Base-by-base conservation (phyloP, 2,797 vertebrate species). In the Tokudaia muenninki region DNA sequence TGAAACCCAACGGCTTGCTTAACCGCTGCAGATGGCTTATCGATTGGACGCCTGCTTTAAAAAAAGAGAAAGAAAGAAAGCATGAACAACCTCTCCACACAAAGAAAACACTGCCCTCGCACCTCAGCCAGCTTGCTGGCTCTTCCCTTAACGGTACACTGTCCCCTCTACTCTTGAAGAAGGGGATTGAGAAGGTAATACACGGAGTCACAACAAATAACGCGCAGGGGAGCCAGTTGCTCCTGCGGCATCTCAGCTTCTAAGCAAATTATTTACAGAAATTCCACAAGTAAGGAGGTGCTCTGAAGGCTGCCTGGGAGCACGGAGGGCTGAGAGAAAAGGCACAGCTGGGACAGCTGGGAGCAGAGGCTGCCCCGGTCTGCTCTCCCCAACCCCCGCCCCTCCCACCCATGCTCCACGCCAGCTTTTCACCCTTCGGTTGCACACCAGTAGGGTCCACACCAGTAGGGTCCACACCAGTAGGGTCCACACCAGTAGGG, bases 321-420 rank as follows among this genome's bases (percentile, higher is more conserved):
- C 75, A 41, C 17, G 91, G 94, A 97, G 97, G 97, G 94, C 94
- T 95, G 97, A 97, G 96, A 98, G 97, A 98, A 98, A 98, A 97
- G 97, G 97, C 97, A 96, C 98, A 98, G 98, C 98, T 98, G 98
- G 96, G 97, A 98, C 98, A 98, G 98, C 98, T 98, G 98, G 98
- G 96, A 97, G 97, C 97, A 89, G 97, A 98, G 98, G 97, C 98
- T 98, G 94, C 96, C 95, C 96, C 98, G 97, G 96, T 97, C 97
- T 98, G 97, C 97, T 98, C n/a, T n/a, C n/a, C n/a, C n/a, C n/a
- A n/a, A n/a, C n/a, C n/a, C n/a, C n/a, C 98, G 97, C 97, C 96
- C 96, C 98, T 97, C 98, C 98, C 98, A 97, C 79, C 19, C 29
- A 97, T 47, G 2, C 77, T 97, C 98, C 50, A 6, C 78, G 98